Base-by-base conservation (phyloP, 2,113 vertebrate genomes). In the Amblyornis subalaris region DNA sequence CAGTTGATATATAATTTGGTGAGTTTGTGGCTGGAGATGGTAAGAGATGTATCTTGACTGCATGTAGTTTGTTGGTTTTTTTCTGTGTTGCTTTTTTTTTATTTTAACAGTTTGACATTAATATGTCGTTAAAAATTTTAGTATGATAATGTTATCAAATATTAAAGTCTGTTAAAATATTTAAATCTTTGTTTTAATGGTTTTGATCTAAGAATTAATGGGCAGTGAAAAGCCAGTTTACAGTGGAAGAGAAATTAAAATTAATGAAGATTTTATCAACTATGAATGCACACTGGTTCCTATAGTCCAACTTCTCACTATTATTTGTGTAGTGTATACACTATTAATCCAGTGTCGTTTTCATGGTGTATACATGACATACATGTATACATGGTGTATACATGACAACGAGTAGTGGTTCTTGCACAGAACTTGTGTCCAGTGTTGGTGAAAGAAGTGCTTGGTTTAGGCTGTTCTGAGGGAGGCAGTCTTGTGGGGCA, bases 241-340 rank as follows among this genome's bases (percentile, higher is more conserved):
- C 25, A 23, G 47, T 62, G 50, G 10, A 70, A 20, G 54, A 93
- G 12, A 69, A 90, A 61, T 64, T 12, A 58, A 72, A 72, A 69
- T 69, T 29, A 36, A 22, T 42, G 11, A 67, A 58, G 18, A 42
- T 64, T 76, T 51, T 0, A 7, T 48, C 66, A 64, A 6, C 13
- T 22, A 2, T n/a, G 38, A 42, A 54, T 72, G 44, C 20, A 18
- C 33, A 36, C 12, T 2, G 0, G 0, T 88, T 85, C 19, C 51
- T 33, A 6, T 25, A 15, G 24, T 48, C 24, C 16, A 18, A 2
- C 35, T 84, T 77, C 15, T 51, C 48, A 29, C 23, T 67, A 8
- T 25, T 64, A n/a, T 25, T 75, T 79, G 6, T 74, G 6, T 36
- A 40, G 20, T 45, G 33, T 33, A 5, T 51, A 6, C 19, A 26